Conservation (phyloP, 2,113 vertebrate genomes). For the Ciconia boyciana region DNA sequence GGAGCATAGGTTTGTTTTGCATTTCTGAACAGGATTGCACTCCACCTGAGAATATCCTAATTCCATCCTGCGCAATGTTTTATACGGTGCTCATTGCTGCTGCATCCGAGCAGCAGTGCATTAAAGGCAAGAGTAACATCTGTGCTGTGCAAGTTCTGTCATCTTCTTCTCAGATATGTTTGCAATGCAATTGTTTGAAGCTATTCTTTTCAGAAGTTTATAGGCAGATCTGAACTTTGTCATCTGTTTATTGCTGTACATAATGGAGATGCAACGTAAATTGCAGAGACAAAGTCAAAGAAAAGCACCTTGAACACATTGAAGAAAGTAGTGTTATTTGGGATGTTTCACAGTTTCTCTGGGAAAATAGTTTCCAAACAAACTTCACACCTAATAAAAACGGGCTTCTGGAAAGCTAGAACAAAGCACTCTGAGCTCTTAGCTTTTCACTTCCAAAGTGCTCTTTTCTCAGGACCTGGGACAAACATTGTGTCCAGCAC, state of each 20-base stretch:
- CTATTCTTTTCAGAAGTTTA: neutral
- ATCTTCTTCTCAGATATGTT: neutral
- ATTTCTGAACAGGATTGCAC: neutral
- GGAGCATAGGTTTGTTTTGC: neutral
- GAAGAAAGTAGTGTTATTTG: neutral
- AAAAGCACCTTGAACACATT: neutral
- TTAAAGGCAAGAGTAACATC: neutral
- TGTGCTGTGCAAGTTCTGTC: neutral
- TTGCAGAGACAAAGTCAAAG: neutral
- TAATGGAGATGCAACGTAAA: neutral
- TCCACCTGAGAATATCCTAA: neutral
- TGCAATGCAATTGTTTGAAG: neutral
- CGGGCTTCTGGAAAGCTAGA: neutral
- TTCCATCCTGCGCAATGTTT: neutral
- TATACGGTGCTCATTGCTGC: accelerated
- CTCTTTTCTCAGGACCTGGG: neutral
- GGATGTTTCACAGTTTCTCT: neutral
- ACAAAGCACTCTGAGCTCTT: neutral
- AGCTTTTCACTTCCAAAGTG: neutral
- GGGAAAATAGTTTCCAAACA: neutral
- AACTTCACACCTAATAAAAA: neutral
- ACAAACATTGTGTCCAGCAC: neutral
- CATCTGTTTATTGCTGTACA: neutral
- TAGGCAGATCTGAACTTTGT: neutral
- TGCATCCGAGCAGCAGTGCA: neutral